Base-by-base conservation (phyloP, 2,113 vertebrate species). In the Nestor notabilis region DNA sequence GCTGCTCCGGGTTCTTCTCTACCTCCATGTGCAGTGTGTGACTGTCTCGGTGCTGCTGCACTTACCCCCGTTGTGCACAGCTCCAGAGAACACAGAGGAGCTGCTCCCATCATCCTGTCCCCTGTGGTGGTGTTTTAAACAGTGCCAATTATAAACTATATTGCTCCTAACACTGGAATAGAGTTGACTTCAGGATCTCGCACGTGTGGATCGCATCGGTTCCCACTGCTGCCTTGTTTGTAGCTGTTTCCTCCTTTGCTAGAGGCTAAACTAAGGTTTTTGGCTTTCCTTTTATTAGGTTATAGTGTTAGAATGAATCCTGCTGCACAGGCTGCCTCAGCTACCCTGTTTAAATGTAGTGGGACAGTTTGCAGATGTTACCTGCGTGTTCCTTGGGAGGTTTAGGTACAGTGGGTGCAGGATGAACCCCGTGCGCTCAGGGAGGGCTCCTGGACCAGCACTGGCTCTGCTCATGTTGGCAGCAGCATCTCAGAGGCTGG, bases 71-170 rank as follows among this genome's bases (percentile, higher is more conserved):
- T 13, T 29, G 17, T 11, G 29, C 1, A 4, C 1, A 5, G 31
- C 9, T 61, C 25, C 15, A 8, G 47, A 9, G 27, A 74, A 11
- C 15, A 3, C 9, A 13, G 53, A 14, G 41, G 12, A 15, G 52
- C 15, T 8, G 78, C 27, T 19, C 78, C 50, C 6, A 0, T 7
- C 7, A 14, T 8, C 63, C 74, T 31, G 10, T 6, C 13, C n/a
- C 3, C 0, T 4, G 0, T 0, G 17, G 2, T 17, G 53, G 15
- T 29, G 5, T 37, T 53, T 83, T 25, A 13, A 28, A 9, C 12
- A 47, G 58, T 0, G 4, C 13, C 2, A 33, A 13, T 41, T 7
- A 10, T 10, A 3, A 13, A 37, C 28, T 27, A 6, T 16, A 3
- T 7, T 23, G 46, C 28, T 88, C 27, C 46, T 10, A 39, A 65